These are phyloP conservation scores for Cassiopea andromeda DNA, from an alignment of 30 jellyfish, hydroid and myxozoan genomes.

Conservation along the genomic window DNA sequence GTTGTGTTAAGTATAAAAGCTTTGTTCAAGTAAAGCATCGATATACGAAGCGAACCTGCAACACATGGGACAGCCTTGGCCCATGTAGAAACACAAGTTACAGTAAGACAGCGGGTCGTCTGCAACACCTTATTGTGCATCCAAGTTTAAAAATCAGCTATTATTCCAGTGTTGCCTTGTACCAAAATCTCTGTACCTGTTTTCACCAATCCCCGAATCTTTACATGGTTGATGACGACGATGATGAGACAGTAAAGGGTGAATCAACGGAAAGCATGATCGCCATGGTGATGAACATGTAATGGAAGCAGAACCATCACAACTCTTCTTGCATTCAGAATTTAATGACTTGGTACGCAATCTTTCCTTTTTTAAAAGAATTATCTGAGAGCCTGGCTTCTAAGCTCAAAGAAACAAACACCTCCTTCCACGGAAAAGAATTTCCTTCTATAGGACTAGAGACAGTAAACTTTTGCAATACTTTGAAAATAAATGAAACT, in stretches of 20 bases:
- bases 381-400: background rate
- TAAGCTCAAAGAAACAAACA: background rate
- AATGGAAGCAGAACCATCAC: background rate
- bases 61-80: too few species aligned
- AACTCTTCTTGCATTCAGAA: background rate
- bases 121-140: too few species aligned
- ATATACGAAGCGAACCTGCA: too few species aligned
- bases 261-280: too few species aligned
- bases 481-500: background rate
- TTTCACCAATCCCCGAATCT: too few species aligned
- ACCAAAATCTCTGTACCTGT: background rate
- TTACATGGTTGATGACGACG: background rate
- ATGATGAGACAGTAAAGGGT: background rate
- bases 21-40: too few species aligned
- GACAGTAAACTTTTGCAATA: background rate
- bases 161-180: background rate
- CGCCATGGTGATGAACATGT: background rate
- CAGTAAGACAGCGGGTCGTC: too few species aligned
- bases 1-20: too few species aligned
- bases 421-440: background rate
- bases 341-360: background rate
- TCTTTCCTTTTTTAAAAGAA: background rate
- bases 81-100: too few species aligned
- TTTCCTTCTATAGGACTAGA: background rate
- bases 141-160: too few species aligned